Conservation (phyloP, 2,888 invertebrate species). For the Ametastegia equiseti region DNA sequence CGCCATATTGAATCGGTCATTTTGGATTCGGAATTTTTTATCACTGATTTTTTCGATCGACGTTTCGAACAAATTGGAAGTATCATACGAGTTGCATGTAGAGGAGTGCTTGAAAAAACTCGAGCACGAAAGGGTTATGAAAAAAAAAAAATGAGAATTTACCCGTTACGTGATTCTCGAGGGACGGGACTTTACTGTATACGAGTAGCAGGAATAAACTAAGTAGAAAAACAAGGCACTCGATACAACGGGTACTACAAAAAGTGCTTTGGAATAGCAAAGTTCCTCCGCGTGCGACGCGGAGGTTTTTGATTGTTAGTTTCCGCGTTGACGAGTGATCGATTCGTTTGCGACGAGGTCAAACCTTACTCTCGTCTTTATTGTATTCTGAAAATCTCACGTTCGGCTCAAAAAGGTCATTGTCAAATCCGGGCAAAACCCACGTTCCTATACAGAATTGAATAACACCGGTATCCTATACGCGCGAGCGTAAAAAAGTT, state of each 20-base stretch:
- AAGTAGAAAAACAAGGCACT: background rate
- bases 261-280: slow-evolving; percentile 30
- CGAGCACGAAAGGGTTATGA: no score
- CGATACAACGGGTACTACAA: background rate
- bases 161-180: slow-evolving; percentile 29
- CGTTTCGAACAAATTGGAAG: no score
- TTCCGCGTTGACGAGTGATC: slow-evolving; percentile 41
- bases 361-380: background rate
- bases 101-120: no score
- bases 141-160: background rate
- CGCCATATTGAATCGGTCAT: no score
- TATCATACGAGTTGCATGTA: no score
- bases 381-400: slow-evolving; percentile 17
- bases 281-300: slow-evolving; percentile 20
- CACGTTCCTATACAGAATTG: background rate
- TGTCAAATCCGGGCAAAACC: background rate
- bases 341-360: slow-evolving; percentile 14
- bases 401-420: background rate
- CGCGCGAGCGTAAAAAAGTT: background rate
- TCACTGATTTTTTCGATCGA: no score
- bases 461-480: background rate
- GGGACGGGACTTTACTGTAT: background rate
- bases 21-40: no score
- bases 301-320: slow-evolving; percentile 21
- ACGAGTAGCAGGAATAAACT: background rate